Evolutionary conservation across 2,113 vertebrate species (phyloP).

Genomic region (Axis porcinus): DNA sequence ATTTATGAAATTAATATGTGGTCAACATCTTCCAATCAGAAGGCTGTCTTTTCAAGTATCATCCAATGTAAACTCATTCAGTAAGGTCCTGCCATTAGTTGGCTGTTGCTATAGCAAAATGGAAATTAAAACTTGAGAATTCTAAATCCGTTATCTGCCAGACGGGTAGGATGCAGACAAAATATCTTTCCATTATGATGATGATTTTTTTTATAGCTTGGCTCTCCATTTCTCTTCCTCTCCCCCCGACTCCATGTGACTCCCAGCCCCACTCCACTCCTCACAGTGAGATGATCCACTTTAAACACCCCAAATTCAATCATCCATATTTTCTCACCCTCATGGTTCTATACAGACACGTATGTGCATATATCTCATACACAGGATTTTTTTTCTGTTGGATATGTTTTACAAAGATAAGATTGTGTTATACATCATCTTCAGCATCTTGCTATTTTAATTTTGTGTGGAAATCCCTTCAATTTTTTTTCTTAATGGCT

Average conservation of each 20-base stretch:
- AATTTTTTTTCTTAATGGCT: not conserved
- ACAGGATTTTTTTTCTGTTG: not conserved
- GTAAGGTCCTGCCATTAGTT: conserved; percentile 20
- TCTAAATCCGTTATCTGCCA: conserved; percentile 49
- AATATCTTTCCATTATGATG: conserved; percentile 28
- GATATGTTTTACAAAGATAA: not conserved
- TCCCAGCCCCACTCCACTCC: not conserved
- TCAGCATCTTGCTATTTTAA: not conserved
- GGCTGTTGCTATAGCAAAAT: conserved; percentile 56
- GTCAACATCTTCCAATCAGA: not conserved
- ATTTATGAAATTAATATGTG: not conserved
- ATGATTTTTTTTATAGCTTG: conserved; percentile 20
- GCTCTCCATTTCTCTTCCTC: not conserved
- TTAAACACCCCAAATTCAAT: not conserved
- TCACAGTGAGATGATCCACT: not conserved
- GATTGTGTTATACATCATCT: not conserved
- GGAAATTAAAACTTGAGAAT: conserved; percentile 44
- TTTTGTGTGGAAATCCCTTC: not conserved
- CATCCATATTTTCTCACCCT: not conserved
- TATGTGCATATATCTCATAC: not conserved
- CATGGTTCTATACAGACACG: not conserved
- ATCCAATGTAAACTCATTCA: conserved; percentile 5
- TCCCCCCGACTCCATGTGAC: not conserved
- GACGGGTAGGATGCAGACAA: conserved; percentile 40
- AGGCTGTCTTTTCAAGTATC: conserved; percentile 16